Evolutionary conservation across 2,888 invertebrate species (phyloP), one percentile per base, ranked within the genome.

Genomic region (Drosophila testacea): DNA sequence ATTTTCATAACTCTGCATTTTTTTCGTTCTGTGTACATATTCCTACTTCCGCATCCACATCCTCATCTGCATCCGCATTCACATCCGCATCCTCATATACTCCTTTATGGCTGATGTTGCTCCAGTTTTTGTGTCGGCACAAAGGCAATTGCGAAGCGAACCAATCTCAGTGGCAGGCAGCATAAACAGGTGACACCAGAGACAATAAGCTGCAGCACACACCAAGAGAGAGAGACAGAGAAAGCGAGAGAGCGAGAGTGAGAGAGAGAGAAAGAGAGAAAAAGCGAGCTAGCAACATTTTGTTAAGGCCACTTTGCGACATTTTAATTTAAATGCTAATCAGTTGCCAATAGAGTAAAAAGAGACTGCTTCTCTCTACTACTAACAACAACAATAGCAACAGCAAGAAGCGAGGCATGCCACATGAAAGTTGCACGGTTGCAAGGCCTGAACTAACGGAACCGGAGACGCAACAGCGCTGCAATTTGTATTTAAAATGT

Each of bases 241-340:
- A 28, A 27, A 7, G 22, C 7, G 27, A 27, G 27, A 27, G 7
- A 22, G n/a, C 27, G 27, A 11, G 27, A 38, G 6, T 2, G 34
- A 36, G n/a, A 11, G 36, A 4, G 41, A 11, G 41, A 30, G 28
- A n/a, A n/a, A 10, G 44, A 9, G 1, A 11, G 4, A 34, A 5
- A 30, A 16, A 27, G 30, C 9, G 27, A 63, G 70, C 52, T 61
- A 71, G 69, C 75, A 79, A 78, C 82, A 84, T 84, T 87, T 87
- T 82, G 84, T 80, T 87, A 87, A 84, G 82, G 84, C 84, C 87
- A 87, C 87, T 87, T 87, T 87, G 87, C 82, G 87, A 84, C 84
- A 87, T 84, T 84, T 84, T 84, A 84, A 84, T 84, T 84, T 84
- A 84, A 87, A 84, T 84, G 84, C 87, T 84, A 84, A 84, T 84